Base-by-base conservation (phyloP, 2,113 vertebrate genomes). In the Jacana jacana region DNA sequence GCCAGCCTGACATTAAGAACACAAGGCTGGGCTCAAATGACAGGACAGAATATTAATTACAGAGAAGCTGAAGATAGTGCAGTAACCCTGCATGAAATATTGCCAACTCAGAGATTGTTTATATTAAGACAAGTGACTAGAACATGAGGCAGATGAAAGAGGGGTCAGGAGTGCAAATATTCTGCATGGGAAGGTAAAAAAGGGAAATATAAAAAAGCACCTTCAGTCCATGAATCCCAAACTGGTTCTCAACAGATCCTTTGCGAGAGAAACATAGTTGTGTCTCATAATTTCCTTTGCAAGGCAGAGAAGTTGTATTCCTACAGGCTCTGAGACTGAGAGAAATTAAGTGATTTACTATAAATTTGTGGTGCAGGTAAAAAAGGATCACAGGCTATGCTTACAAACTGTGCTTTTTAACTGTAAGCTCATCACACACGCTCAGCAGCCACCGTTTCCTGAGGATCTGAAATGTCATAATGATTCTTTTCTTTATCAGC, bases 21-120 rank as follows among this genome's bases (percentile, higher is more conserved):
- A 83, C 37, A 66, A 24, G 52, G 28, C 60, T 78, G 64, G 73
- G n/a, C 44, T 79, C 89, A 91, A 91, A 61, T 39, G 70, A 68
- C 52, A 92, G 52, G 31, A 81, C 9, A 51, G 81, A 88, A 88
- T 84, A 96, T 84, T 94, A 92, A 93, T 86, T 65, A 11, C n/a
- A 75, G 82, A 69, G 65, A 52, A 91, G 30, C 18, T 84, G 58
- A 91, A 75, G 57, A 73, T 27, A 65, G 52, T 22, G 13, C 49
- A 51, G 33, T n/a, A 52, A 40, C 17, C 33, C 17, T 1, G 2
- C 44, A 52, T 58, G 44, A 88, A 86, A 87, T 69, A 75, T 40
- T 78, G 49, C 61, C 42, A 80, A 51, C 17, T 68, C 22, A 4
- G 75, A 89, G 49, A 70, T 3, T 40, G 65, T 57, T 88, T 79